A percentile compares a stretch with the other conserved stretches of the same genome.
Conservation (phyloP, 1,140 invertebrate genomes). For the Berghia stephanieae region DNA sequence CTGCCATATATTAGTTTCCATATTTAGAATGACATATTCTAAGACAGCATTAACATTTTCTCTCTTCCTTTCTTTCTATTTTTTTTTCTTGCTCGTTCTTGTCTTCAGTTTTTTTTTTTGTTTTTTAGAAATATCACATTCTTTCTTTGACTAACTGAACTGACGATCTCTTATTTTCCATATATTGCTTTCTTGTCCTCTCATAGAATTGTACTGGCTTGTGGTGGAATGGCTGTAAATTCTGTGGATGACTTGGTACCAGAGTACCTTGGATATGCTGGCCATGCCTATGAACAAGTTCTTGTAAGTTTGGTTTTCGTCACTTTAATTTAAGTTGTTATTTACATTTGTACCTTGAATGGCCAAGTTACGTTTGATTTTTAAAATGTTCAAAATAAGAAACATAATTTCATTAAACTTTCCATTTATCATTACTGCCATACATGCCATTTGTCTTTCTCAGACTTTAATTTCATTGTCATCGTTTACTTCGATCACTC, state of each 20-base stretch:
- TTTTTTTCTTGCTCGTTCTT: background rate
- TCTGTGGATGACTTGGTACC: slow-evolving; percentile 89
- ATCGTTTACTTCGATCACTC: too few relatives aligned
- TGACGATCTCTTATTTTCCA: background rate
- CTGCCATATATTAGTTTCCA: too few relatives aligned
- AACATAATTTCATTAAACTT: too few relatives aligned
- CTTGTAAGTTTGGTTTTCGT: slow-evolving; percentile 69
- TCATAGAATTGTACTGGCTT: slow-evolving; percentile 84
- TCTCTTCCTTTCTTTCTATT: too few relatives aligned
- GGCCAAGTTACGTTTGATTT: too few relatives aligned
- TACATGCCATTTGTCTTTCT: too few relatives aligned
- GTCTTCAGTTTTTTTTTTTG: too few relatives aligned
- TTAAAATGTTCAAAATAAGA: too few relatives aligned
- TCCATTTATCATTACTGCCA: too few relatives aligned
- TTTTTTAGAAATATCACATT: background rate
- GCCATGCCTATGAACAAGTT: slow-evolving; percentile 95
- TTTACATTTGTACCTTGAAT: background rate
- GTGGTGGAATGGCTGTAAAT: slow-evolving; percentile 96
- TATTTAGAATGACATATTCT: too few relatives aligned
- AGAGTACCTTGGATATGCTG: slow-evolving; percentile 90
- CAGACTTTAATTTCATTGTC: too few relatives aligned
- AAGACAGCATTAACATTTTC: too few relatives aligned
- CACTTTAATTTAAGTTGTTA: background rate
- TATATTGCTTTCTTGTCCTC: slow-evolving; percentile 13
- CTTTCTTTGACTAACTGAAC: background rate